Conservation (phyloP, 2,797 vertebrate species). For the Synanceia verrucosa region DNA sequence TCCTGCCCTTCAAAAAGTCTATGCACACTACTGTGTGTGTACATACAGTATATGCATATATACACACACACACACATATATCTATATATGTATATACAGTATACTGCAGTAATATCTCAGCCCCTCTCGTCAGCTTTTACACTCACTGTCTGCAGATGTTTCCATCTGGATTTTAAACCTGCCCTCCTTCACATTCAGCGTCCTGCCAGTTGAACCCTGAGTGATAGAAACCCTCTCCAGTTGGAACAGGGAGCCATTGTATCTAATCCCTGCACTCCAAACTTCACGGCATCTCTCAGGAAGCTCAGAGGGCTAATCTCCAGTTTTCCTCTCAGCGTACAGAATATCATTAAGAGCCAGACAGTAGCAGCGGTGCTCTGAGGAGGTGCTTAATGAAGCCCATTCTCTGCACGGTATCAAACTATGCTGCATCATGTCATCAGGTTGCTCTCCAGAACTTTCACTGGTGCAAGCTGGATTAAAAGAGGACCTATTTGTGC, state of each 20-base stretch:
- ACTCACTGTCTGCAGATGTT: not conserved
- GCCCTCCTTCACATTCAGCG: slow-evolving; percentile 50
- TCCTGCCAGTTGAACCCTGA: slow-evolving; percentile 50
- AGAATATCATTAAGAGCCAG: slow-evolving; percentile 50
- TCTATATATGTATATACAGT: no score
- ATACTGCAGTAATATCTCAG: not conserved
- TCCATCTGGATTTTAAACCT: slow-evolving; percentile 25
- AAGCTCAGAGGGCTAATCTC: slow-evolving; percentile 52
- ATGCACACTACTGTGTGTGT: no score
- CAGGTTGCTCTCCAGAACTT: not conserved
- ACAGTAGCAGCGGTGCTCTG: slow-evolving; percentile 41
- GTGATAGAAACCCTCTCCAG: slow-evolving; percentile 50
- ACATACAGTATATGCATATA: no score
- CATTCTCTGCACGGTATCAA: not conserved
- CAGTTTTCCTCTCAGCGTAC: slow-evolving; percentile 49
- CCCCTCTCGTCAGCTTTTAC: not conserved
- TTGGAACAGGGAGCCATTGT: slow-evolving; percentile 59
- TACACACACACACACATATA: no score
- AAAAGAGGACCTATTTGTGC: not conserved
- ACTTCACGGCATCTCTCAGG: slow-evolving; percentile 42
- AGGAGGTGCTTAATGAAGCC: slow-evolving; percentile 21
- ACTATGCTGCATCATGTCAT: not conserved
- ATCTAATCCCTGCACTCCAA: slow-evolving; percentile 44
- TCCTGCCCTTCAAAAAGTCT: no score
- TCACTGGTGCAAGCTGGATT: not conserved